Conservation (phyloP, 2,797 vertebrate species). For the Argyrosomus regius region DNA sequence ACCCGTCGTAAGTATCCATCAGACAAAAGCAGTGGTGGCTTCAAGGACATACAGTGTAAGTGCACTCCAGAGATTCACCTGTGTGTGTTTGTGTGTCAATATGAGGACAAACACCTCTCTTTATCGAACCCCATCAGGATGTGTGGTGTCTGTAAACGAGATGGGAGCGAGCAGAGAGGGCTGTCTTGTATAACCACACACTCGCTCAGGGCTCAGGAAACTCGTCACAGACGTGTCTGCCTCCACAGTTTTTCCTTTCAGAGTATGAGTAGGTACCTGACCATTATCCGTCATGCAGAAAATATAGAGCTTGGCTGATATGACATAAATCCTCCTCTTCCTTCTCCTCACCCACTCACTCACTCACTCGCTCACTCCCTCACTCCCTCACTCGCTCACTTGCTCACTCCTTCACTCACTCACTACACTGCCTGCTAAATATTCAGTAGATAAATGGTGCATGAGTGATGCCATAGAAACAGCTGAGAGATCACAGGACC, state of each 20-base stretch:
- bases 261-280: slow-evolving; percentile 76
- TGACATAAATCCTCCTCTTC: slow-evolving; percentile 77
- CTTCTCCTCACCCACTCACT: slow-evolving; percentile 39
- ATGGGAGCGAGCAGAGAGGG: slow-evolving; percentile 30
- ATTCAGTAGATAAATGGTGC: slow-evolving; percentile 63
- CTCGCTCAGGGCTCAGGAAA: slow-evolving; percentile 71
- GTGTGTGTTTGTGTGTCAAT: slow-evolving; percentile 37
- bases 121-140: slow-evolving; percentile 40
- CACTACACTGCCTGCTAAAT: slow-evolving; percentile 45
- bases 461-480: slow-evolving; percentile 74
- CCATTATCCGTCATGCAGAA: slow-evolving; percentile 65
- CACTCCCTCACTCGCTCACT: slow-evolving; percentile 33
- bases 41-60: background rate
- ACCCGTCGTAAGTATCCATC: background rate
- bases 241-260: slow-evolving; percentile 76
- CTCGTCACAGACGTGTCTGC: slow-evolving; percentile 74
- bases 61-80: slow-evolving; percentile 10
- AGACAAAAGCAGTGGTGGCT: background rate
- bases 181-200: slow-evolving; percentile 71
- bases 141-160: slow-evolving; percentile 32
- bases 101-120: slow-evolving; percentile 29
- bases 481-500: slow-evolving; percentile 66
- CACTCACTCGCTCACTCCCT: slow-evolving; percentile 39
- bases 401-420: slow-evolving; percentile 24
- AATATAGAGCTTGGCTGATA: slow-evolving; percentile 68